Evolutionary conservation across 2,797 vertebrate genomes (phyloP).

Genomic region (Anguilla obscura): DNA sequence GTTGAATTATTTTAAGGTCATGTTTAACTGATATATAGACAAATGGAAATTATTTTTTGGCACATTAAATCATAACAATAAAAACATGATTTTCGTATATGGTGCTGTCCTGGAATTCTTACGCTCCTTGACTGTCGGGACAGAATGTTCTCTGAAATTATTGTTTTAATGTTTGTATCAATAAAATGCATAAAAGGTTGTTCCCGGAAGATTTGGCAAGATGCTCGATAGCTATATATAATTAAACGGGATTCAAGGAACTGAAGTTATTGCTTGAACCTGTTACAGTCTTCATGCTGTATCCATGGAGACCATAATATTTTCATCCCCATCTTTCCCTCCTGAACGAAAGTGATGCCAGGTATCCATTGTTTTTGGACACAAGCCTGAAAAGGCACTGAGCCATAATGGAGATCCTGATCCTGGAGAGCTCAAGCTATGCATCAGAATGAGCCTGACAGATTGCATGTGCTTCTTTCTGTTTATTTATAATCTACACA

Average conservation of each 20-base stretch:
- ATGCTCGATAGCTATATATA: neutral
- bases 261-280: constrained; percentile 2
- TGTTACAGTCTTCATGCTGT: constrained; percentile 20
- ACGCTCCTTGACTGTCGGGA: neutral
- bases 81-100: neutral
- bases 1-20: no score
- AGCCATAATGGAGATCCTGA: constrained; percentile 23
- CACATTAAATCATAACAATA: neutral
- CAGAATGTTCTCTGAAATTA: constrained; percentile 3
- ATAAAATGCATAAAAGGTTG: constrained; percentile 9
- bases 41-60: neutral
- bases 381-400: constrained; percentile 14
- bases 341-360: constrained; percentile 19
- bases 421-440: constrained; percentile 11
- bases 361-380: constrained; percentile 24
- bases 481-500: neutral
- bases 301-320: constrained; percentile 35
- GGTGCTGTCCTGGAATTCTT: neutral
- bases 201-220: constrained; percentile 25
- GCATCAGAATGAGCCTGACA: neutral
- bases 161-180: neutral
- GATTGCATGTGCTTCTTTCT: neutral
- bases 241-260: constrained; percentile 6
- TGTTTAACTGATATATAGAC: no score
- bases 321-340: constrained; percentile 15